Percentiles rank a stretch among this genome's conserved stretches.
phyloP scores from a whole-genome alignment of 2,113 vertebrate genomes.

The Amia ocellicauda region DNA sequence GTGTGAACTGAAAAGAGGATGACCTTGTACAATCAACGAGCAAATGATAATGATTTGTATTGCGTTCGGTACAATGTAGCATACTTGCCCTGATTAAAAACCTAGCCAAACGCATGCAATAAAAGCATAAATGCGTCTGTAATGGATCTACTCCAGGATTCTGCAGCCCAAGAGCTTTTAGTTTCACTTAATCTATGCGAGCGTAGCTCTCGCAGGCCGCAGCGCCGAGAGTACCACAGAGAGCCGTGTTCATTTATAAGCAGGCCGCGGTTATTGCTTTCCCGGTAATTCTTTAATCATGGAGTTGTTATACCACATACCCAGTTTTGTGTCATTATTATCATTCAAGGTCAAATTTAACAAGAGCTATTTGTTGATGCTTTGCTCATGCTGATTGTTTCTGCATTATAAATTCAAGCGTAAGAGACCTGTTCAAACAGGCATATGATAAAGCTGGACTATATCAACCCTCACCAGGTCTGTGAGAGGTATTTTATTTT shows the following conservation, averaged over 20 bases:
- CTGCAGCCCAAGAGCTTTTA: neutral
- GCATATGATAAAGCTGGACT: slow-evolving; percentile 35
- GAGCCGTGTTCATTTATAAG: slow-evolving; percentile 32
- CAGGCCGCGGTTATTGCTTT: slow-evolving; percentile 48
- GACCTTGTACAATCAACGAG: no score
- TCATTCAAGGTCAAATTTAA: slow-evolving; percentile 68
- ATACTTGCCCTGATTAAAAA: no score
- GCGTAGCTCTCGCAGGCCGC: slow-evolving; percentile 22
- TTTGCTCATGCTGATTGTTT: slow-evolving; percentile 59
- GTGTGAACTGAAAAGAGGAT: no score
- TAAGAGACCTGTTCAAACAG: slow-evolving; percentile 52
- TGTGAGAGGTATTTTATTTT: slow-evolving; percentile 39
- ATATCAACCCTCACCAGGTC: slow-evolving; percentile 37
- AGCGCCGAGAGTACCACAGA: slow-evolving; percentile 18
- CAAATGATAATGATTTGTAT: no score
- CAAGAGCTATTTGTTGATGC: slow-evolving; percentile 48
- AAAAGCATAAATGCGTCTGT: neutral
- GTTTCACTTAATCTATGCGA: neutral
- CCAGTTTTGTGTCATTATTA: slow-evolving; percentile 60
- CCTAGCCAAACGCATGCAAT: no score
- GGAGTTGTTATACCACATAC: slow-evolving; percentile 47
- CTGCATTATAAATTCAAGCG: slow-evolving; percentile 47
- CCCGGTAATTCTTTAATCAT: slow-evolving; percentile 65
- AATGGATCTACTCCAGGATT: neutral
- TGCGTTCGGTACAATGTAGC: no score